phyloP scores from a whole-genome alignment of 53 echinoderm and acorn worm genomes.

The Apostichopus leukothele region DNA sequence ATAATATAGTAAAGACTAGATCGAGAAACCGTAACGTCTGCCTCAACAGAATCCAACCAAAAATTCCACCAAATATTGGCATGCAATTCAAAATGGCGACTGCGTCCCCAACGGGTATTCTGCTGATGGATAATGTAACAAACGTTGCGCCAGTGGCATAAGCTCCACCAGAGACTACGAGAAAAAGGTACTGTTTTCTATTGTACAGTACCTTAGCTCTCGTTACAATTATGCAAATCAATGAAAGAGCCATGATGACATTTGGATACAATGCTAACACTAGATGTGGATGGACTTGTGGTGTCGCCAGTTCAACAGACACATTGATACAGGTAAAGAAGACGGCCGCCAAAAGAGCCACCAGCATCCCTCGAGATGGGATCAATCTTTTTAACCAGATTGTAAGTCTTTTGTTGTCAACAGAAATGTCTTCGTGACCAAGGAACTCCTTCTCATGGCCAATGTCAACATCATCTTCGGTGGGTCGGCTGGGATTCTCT shows the following conservation, averaged over 20 bases:
- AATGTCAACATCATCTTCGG: neutral
- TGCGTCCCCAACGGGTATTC: conserved; percentile 30
- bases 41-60: conserved; percentile 32
- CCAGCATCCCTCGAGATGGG: conserved; percentile 37
- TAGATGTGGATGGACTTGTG: conserved; percentile 11
- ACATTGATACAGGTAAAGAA: conserved; percentile 10
- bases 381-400: neutral
- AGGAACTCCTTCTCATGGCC: neutral
- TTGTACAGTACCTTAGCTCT: neutral
- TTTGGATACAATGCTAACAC: neutral
- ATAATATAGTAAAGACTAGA: conserved; percentile 3
- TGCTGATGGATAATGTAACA: conserved; percentile 26
- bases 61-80: conserved; percentile 25
- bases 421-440: neutral
- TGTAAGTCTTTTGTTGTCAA: neutral
- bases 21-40: conserved; percentile 10
- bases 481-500: neutral
- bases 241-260: neutral
- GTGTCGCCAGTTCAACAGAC: conserved; percentile 8
- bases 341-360: conserved; percentile 6
- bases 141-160: neutral
- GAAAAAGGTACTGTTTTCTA: neutral
- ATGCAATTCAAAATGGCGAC: conserved; percentile 34
- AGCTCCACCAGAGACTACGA: conserved; percentile 10
- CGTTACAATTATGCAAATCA: neutral